Base-by-base conservation (phyloP, 2,797 vertebrate species). In the Argyrosomus regius region DNA sequence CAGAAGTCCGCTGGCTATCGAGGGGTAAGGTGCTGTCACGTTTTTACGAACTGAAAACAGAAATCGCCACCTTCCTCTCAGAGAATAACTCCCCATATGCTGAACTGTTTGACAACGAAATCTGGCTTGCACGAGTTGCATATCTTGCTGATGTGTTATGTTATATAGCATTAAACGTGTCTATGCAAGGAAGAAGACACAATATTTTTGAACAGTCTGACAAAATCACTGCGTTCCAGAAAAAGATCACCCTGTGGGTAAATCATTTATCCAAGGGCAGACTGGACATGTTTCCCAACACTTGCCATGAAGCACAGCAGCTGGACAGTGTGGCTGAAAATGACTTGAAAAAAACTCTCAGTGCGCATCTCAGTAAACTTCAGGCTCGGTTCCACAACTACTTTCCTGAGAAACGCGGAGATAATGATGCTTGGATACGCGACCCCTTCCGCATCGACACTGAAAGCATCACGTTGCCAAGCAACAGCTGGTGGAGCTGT, bases 251-350 rank as follows among this genome's bases (percentile, higher is more conserved):
- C 22, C n/a, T 52, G 50, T 52, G 50, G 50, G 54, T 57, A 57
- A 54, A 18, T 57, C 67, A 72, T 58, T 60, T 66, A 66, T 59
- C 54, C 13, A 72, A 71, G 50, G 39, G 58, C 17, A 56, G 72
- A 61, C 39, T 79, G 14, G 69, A 84, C 63, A 82, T 72, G 49
- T 61, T 78, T 31, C 65, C 66, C 56, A 74, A 57, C 22, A 17
- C 39, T 41, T 70, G 31, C 20, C 45, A 58, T 24, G 71, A 82
- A 52, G 52, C 12, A 71, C 57, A 58, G 43, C 63, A 74, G n/a
- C 61, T 75, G 79, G 70, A 78, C 66, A 82, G n/a, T 48, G 54
- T 8, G 1, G 6, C 50, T 1, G 4, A 52, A 52, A 52, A 52
- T 22, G 49, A 52, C 11, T 9, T 76, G 61, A 61, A 72, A 41